Conservation (phyloP, 2,888 invertebrate species). For the Drosophila tanythrix region DNA sequence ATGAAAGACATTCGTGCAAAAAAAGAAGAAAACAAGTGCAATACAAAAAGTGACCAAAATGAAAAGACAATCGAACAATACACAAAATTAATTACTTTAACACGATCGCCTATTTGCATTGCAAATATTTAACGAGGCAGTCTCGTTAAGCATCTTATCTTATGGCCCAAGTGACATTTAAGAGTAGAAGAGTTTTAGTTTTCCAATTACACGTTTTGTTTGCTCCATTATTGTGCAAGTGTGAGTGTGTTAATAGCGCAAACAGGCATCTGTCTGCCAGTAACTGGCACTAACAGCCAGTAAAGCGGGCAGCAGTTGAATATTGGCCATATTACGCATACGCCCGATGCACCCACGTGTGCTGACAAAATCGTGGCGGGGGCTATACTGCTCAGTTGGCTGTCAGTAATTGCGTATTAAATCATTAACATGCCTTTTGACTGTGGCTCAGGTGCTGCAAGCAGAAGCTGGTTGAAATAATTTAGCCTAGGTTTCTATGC, state of each 20-base stretch:
- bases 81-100: constrained; percentile 31
- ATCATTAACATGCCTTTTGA: constrained; percentile 53
- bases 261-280: constrained; percentile 3
- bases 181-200: constrained; percentile 38
- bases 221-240: constrained; percentile 63
- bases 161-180: constrained; percentile 67
- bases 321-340: constrained; percentile 65
- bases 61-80: constrained; percentile 29
- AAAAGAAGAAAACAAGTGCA: constrained; percentile 38
- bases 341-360: constrained; percentile 65
- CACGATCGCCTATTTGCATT: constrained; percentile 26
- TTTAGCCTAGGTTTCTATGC: constrained; percentile 61
- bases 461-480: constrained; percentile 49
- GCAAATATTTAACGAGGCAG: constrained; percentile 31
- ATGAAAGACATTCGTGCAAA: constrained; percentile 43
- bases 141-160: constrained; percentile 17
- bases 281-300: constrained; percentile 7
- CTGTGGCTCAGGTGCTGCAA: constrained; percentile 25
- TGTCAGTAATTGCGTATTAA: constrained; percentile 61
- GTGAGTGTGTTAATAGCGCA: constrained; percentile 30
- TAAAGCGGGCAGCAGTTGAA: constrained; percentile 11
- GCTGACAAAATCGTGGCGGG: neutral
- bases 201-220: constrained; percentile 39
- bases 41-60: constrained; percentile 38
- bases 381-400: constrained; percentile 8